These are phyloP conservation scores for Lasioglossum villosulum DNA, from an alignment of 2,888 invertebrate genomes.

Conservation along the genomic window DNA sequence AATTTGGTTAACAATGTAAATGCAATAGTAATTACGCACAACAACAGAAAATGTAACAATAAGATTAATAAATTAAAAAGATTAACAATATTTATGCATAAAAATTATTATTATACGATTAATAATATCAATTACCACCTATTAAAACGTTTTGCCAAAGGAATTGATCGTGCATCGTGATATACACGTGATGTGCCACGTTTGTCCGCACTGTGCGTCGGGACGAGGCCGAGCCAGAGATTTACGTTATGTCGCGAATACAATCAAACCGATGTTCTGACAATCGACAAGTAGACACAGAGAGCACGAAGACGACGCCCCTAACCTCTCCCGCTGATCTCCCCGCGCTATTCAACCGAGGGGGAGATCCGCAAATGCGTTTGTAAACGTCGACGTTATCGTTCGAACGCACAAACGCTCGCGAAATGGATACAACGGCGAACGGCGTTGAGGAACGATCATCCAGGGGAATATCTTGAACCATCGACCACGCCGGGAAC, in stretches of 20 bases:
- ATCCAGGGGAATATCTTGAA: conserved; percentile 22
- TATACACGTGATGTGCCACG: no score
- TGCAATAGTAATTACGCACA: no score
- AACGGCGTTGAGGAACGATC: conserved; percentile 21
- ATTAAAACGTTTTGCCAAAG: no score
- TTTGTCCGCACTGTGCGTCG: no score
- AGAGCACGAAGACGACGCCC: conserved; percentile 29
- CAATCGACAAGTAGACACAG: conserved; percentile 30
- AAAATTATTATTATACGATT: no score
- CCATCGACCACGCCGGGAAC: conserved; percentile 17
- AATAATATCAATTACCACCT: no score
- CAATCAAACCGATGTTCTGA: conserved; percentile 21
- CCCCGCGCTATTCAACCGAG: neutral
- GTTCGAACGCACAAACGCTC: neutral
- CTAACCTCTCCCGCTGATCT: neutral
- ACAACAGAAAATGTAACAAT: no score
- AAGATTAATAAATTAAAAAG: no score
- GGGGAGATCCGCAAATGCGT: neutral
- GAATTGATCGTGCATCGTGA: no score
- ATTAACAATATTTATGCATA: no score
- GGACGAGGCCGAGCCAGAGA: neutral
- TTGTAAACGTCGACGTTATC: conserved; percentile 35
- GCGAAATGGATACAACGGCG: neutral
- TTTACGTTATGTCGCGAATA: conserved; percentile 36
- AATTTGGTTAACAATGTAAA: no score